A percentile compares a stretch with the other conserved stretches of the same genome.
These are phyloP conservation scores for Glyphotaelius pellucidus DNA, from an alignment of 2,888 invertebrate genomes.

Conservation along the genomic window DNA sequence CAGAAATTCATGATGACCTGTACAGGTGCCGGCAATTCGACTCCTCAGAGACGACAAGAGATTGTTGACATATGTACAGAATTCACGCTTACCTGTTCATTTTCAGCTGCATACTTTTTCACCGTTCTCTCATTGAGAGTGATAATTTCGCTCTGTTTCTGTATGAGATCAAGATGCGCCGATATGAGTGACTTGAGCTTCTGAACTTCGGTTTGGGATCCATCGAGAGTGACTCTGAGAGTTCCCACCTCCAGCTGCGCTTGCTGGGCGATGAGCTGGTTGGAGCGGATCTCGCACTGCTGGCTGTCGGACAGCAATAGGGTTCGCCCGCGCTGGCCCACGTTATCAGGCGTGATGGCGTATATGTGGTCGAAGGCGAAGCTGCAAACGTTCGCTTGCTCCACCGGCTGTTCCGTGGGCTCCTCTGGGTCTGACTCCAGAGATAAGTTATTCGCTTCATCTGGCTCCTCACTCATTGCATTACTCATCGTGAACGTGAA, in stretches of 20 bases:
- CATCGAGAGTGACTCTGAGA: constrained; percentile 22
- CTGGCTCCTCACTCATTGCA: constrained; percentile 11
- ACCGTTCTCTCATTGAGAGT: constrained; percentile 88
- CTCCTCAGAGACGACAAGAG: not conserved
- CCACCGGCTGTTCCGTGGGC: not conserved
- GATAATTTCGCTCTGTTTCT: constrained; percentile 92
- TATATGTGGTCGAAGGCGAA: constrained; percentile 86
- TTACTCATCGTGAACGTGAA: constrained; percentile 19
- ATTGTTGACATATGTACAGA: not conserved
- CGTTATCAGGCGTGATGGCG: constrained; percentile 70
- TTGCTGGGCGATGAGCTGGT: constrained; percentile 62
- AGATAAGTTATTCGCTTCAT: constrained; percentile 7
- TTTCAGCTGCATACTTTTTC: constrained; percentile 84
- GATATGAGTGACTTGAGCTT: constrained; percentile 87
- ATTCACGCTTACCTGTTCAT: constrained; percentile 82
- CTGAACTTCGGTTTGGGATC: constrained; percentile 77
- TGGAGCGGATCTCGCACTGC: not conserved
- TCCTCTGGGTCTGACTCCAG: constrained; percentile 24
- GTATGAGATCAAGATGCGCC: constrained; percentile 91
- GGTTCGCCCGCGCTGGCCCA: constrained; percentile 67
- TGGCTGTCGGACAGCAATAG: not conserved
- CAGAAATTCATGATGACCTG: not conserved
- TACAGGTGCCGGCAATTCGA: not conserved
- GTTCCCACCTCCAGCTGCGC: constrained; percentile 40
- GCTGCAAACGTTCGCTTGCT: constrained; percentile 76